A percentile compares a stretch with the other conserved stretches of the same genome.
Conservation (phyloP, 2,113 vertebrate species). For the Mesocricetus auratus region DNA sequence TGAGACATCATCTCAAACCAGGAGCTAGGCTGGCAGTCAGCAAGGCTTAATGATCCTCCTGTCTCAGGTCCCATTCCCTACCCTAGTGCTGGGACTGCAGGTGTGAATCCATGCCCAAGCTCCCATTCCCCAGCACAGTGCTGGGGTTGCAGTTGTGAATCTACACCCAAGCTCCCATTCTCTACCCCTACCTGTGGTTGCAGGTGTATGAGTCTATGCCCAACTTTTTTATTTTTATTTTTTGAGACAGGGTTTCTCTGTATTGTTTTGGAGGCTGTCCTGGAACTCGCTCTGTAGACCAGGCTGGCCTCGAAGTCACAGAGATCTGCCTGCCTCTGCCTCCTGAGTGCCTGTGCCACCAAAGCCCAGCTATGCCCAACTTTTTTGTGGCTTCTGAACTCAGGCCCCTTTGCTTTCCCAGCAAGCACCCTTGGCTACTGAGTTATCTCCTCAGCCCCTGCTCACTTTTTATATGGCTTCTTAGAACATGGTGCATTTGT, state of each 20-base stretch:
- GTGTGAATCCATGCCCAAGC: no score
- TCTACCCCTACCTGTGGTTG: not conserved
- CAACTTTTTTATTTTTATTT: no score
- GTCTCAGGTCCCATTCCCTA: not conserved
- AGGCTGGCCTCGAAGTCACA: no score
- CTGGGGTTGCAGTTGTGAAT: no score
- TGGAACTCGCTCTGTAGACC: no score
- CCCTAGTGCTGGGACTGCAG: accelerated
- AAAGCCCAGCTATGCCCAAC: not conserved
- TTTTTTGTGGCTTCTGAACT: not conserved
- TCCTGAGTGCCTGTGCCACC: no score
- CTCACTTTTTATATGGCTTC: not conserved
- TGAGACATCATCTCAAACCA: not conserved
- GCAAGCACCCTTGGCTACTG: not conserved
- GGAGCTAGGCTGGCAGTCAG: not conserved
- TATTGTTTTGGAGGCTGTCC: no score
- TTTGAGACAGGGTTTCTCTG: no score
- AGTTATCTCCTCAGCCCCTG: not conserved
- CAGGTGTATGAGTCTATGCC: not conserved
- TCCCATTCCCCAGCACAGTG: no score
- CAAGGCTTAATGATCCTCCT: not conserved
- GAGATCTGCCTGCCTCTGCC: no score
- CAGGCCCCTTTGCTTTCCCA: not conserved
- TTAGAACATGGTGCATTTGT: not conserved
- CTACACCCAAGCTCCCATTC: no score